Base-by-base conservation (phyloP, 2,113 vertebrate species). In the Ceyx melanurus region DNA sequence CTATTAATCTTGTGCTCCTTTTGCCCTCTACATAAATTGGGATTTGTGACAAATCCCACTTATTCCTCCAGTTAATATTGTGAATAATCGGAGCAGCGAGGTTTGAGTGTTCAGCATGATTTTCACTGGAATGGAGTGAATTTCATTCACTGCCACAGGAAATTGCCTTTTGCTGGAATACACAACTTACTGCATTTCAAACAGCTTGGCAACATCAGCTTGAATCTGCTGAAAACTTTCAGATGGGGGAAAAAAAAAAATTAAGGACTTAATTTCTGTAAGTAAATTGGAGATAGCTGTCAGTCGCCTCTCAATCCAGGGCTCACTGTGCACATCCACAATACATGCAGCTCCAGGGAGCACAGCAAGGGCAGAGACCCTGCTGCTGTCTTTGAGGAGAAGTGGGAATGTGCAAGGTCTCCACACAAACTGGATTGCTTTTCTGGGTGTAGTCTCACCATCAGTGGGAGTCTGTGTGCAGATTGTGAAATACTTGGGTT, bases 341-440 rank as follows among this genome's bases (percentile, higher is more conserved):
- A 25, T 25, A 20, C 66, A 7, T 1, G 0, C 65, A 26, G 58
- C 80, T 66, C 76, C 4, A 8, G 48, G 37, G 21, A 72, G 37
- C 66, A 13, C 25, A 37, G 13, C 51, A 15, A 40, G 45, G 62
- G 51, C 68, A 42, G 50, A 43, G 29, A 66, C 40, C 46, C 15
- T 0, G 1, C 18, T 53, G 54, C 28, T 5, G 2, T 22, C n/a
- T 46, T 10, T 0, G 0, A 37, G 45, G 33, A 75, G 45, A 79
- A 70, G 26, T 11, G 28, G 84, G 50, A 77, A 14, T 23, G 8
- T 28, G 8, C 5, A 45, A 46, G 23, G 8, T 65, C 29, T 78
- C 15, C 11, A 17, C 66, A 13, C 66, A 56, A 13, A 3, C 29
- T 61, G 16, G 15, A 6, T 56, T 78, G 46, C 16, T 61, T 57